Evolutionary conservation across 2,113 vertebrate genomes (phyloP).

Genomic region (Dascyllus trimaculatus): DNA sequence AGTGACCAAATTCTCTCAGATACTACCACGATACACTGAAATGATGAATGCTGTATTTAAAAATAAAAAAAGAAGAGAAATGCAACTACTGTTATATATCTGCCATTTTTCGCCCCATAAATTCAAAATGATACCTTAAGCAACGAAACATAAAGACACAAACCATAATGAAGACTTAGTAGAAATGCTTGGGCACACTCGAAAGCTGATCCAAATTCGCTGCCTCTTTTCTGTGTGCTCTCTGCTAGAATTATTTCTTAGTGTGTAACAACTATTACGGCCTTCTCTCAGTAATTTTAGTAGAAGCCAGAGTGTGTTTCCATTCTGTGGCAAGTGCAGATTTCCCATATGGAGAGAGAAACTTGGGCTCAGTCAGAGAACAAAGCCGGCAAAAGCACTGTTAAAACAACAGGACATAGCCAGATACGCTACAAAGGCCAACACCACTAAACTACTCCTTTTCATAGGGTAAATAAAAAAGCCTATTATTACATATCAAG

Average conservation of each 20-base stretch:
- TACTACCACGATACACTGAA: constrained; percentile 54
- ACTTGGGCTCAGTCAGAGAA: constrained; percentile 60
- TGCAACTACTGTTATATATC: background rate
- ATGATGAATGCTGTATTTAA: constrained; percentile 39
- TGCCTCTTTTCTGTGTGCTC: constrained; percentile 43
- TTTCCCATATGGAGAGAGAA: constrained; percentile 61
- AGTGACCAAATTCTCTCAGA: constrained; percentile 84
- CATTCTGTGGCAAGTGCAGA: constrained; percentile 54
- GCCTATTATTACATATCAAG: constrained; percentile 74
- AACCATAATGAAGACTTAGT: constrained; percentile 19
- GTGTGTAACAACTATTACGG: constrained; percentile 71
- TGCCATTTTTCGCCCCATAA: constrained; percentile 21
- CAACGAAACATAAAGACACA: constrained; percentile 23
- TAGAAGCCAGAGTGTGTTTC: constrained; percentile 68
- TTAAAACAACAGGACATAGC: constrained; percentile 50
- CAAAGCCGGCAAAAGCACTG: constrained; percentile 47
- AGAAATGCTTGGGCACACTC: background rate
- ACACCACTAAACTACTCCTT: constrained; percentile 69
- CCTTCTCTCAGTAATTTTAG: constrained; percentile 57
- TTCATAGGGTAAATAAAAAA: constrained; percentile 57
- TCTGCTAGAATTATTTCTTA: constrained; percentile 45
- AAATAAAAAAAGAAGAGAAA: constrained; percentile 18
- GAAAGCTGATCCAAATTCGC: constrained; percentile 58
- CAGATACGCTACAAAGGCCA: constrained; percentile 64
- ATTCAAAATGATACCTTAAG: constrained; percentile 23